Conservation (phyloP, 1,140 invertebrate genomes). For the Drosophila ohnishii region DNA sequence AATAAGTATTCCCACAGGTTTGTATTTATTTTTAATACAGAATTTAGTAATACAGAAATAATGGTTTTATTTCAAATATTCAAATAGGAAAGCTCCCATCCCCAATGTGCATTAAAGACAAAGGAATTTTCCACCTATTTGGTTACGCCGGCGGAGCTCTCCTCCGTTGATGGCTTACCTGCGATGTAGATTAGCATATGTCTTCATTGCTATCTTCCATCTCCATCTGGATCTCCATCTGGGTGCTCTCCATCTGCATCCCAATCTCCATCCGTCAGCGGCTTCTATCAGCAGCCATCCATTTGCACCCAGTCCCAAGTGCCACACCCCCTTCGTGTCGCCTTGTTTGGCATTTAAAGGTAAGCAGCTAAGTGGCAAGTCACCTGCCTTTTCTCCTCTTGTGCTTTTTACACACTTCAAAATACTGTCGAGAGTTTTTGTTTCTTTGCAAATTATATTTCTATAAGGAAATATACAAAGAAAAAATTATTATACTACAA, state of each 20-base stretch:
- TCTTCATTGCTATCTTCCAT: constrained; percentile 36
- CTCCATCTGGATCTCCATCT: constrained; percentile 10
- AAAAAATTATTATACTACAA: not conserved
- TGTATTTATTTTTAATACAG: too few species aligned
- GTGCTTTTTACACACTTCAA: constrained; percentile 12
- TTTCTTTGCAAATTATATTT: not conserved
- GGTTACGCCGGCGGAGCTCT: constrained; percentile 23
- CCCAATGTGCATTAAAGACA: constrained; percentile 28
- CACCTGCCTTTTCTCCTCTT: constrained; percentile 14
- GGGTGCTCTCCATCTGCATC: constrained; percentile 12
- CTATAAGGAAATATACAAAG: not conserved
- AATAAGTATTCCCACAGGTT: too few species aligned
- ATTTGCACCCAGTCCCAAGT: constrained; percentile 34
- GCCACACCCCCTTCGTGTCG: constrained; percentile 25
- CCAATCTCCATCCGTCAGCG: constrained; percentile 32
- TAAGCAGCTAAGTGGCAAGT: constrained; percentile 59
- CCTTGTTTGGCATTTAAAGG: constrained; percentile 54
- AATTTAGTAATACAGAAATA: too few species aligned
- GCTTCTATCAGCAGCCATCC: constrained; percentile 42
- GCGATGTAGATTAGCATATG: constrained; percentile 43
- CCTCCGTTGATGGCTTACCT: constrained; percentile 23
- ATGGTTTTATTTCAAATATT: not conserved
- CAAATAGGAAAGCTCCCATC: constrained; percentile 13
- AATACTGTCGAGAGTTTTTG: not conserved
- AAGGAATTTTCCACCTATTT: constrained; percentile 36